Percentiles rank a stretch among this genome's conserved stretches.
These are phyloP conservation scores for Drosophila yooni DNA, from an alignment of 2,888 invertebrate species.

Conservation along the genomic window DNA sequence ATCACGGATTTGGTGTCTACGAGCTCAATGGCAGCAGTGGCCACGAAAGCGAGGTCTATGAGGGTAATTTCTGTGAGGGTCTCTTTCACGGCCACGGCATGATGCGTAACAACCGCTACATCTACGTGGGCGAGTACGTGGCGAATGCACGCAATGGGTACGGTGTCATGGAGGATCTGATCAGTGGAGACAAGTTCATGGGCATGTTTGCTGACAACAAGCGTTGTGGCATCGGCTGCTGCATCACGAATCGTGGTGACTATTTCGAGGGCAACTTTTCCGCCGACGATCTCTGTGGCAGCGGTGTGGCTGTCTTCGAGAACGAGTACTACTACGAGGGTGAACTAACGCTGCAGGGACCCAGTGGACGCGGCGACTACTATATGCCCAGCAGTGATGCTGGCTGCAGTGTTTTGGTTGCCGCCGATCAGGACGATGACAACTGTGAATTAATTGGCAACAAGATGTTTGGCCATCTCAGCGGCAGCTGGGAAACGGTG, in stretches of 20 bases:
- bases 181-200: conserved; percentile 94
- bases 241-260: conserved; percentile 95
- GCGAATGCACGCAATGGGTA: conserved; percentile 92
- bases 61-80: conserved; percentile 94
- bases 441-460: conserved; percentile 80
- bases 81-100: conserved; percentile 94
- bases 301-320: conserved; percentile 94
- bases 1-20: conserved; percentile 91
- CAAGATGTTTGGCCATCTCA: conserved; percentile 82
- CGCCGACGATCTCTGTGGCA: conserved; percentile 92
- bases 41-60: conserved; percentile 90
- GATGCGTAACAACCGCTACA: conserved; percentile 91
- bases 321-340: conserved; percentile 96
- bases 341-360: conserved; percentile 92
- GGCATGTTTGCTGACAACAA: conserved; percentile 95
- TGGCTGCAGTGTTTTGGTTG: conserved; percentile 21
- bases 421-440: conserved; percentile 54
- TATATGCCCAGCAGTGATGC: conserved; percentile 92
- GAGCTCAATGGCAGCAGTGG: conserved; percentile 91
- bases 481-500: conserved; percentile 84
- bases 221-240: conserved; percentile 93
- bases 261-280: conserved; percentile 95
- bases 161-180: conserved; percentile 94
- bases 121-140: conserved; percentile 95
- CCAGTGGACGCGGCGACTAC: conserved; percentile 92